These are phyloP conservation scores for Rhea americana DNA, from an alignment of 2,113 vertebrate genomes.

Conservation along the genomic window DNA sequence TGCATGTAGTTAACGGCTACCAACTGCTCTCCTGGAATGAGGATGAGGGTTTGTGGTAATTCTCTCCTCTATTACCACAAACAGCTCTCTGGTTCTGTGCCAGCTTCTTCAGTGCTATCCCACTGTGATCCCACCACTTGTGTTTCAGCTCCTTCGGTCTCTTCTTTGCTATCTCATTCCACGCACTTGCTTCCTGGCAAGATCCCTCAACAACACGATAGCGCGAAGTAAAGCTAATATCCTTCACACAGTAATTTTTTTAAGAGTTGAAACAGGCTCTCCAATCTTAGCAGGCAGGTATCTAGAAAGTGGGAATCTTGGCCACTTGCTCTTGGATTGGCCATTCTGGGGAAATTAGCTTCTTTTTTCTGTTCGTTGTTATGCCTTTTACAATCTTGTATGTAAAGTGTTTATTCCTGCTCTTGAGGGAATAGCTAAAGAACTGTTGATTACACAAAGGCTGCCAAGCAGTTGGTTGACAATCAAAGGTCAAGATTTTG, in stretches of 20 bases:
- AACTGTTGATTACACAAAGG: background rate
- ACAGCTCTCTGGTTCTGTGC: background rate
- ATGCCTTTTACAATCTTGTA: background rate
- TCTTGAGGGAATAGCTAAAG: background rate
- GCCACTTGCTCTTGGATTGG: constrained; percentile 4
- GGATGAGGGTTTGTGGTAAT: constrained; percentile 44
- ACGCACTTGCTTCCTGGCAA: background rate
- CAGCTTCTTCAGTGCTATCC: constrained; percentile 48
- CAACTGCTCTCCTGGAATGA: constrained; percentile 48
- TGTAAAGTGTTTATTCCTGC: background rate
- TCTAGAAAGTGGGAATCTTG: constrained; percentile 5
- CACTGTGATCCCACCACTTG: constrained; percentile 41
- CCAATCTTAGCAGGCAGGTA: background rate
- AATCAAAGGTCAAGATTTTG: constrained; percentile 9
- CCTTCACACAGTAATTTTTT: background rate
- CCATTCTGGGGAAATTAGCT: background rate
- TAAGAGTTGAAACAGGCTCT: constrained; percentile 6
- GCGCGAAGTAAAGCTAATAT: background rate
- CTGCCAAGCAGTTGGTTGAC: background rate
- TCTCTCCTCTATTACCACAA: constrained; percentile 31
- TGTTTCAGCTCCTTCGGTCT: background rate
- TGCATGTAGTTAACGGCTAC: constrained; percentile 48
- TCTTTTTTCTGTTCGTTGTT: background rate
- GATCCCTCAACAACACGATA: background rate
- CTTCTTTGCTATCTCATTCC: constrained; percentile 2